These are phyloP conservation scores for Solenopsis invicta DNA, from an alignment of 1,140 invertebrate genomes.

Conservation along the genomic window DNA sequence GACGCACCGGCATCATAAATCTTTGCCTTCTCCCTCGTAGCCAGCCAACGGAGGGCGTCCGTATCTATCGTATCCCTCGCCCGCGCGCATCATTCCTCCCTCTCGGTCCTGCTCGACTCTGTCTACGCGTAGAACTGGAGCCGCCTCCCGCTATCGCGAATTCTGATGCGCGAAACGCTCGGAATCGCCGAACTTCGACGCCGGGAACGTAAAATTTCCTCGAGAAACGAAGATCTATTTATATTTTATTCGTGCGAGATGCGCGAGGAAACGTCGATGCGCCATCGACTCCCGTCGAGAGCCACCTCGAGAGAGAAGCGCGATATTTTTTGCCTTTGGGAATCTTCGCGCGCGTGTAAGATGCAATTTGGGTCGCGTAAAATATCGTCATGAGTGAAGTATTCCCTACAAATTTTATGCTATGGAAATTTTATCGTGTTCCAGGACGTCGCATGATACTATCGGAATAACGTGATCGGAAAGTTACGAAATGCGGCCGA, in stretches of 20 bases:
- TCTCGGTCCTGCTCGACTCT: conserved; percentile 18
- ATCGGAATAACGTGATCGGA: neutral
- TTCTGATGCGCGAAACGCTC: neutral
- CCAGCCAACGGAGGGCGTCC: conserved; percentile 34
- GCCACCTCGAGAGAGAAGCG: neutral
- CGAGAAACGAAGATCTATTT: conserved; percentile 30
- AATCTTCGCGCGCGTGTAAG: conserved; percentile 17
- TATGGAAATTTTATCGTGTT: conserved; percentile 31
- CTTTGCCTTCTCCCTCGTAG: conserved; percentile 67
- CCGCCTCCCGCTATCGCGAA: conserved; percentile 5
- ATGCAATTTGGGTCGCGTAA: conserved; percentile 27
- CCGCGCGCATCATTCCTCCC: conserved; percentile 34
- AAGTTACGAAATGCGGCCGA: neutral
- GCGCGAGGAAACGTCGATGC: conserved; percentile 23
- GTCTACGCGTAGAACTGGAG: conserved; percentile 26
- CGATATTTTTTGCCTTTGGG: conserved; percentile 15
- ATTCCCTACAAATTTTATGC: neutral
- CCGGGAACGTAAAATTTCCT: conserved; percentile 16
- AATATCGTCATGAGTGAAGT: neutral
- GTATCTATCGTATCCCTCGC: conserved; percentile 70
- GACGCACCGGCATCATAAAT: conserved; percentile 78
- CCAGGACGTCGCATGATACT: neutral
- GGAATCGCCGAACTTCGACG: conserved; percentile 47
- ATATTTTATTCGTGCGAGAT: conserved; percentile 11
- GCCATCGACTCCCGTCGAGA: neutral